Base-by-base conservation (phyloP, 2,888 invertebrate species). In the Eustalomyia histrio region DNA sequence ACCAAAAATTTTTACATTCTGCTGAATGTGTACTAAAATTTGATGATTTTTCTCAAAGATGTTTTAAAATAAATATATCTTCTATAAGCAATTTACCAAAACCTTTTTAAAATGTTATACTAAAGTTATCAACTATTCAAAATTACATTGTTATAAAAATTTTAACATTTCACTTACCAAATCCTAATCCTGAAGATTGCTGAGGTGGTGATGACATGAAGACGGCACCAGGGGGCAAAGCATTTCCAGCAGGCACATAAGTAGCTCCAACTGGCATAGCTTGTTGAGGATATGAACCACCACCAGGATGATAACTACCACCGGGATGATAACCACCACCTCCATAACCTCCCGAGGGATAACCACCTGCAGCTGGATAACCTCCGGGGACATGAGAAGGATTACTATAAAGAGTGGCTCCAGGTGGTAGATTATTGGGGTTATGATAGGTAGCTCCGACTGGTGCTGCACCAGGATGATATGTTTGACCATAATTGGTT, bases 111-210 rank as follows among this genome's bases (percentile, higher is more conserved):
- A 35, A 8, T 35, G 35, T 35, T 24, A 24, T 24, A 24, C 24
- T 24, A 24, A 24, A 24, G 5, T 24, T 24, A 3, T 24, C 5
- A 24, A 3, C 24, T 24, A 24, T 5, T 24, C 2, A 24, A 24
- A 24, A 24, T 24, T 24, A 5, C 2, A 35, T 35, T 39, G 14
- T 12, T 0, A 39, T 1, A 39, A 39, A 12, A 12, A 8, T 39
- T 39, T 39, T 39, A 29, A 29, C 7, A 29, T 39, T 39, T 39
- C 1, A 81, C 87, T 86, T 84, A 90, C 90, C 90, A 39, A 90
- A 87, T 61, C 90, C 90, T 74, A 87, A 85, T 50, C 90, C 90
- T 0, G 90, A 90, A n/a, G 89, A 89, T 71, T 87, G 85, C 57
- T 89, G 88, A 5, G 89, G 89, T 21, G 88, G 84, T 57, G 87